These are phyloP conservation scores for Drosophila demipolita DNA, from an alignment of 2,888 invertebrate species.

Conservation along the genomic window DNA sequence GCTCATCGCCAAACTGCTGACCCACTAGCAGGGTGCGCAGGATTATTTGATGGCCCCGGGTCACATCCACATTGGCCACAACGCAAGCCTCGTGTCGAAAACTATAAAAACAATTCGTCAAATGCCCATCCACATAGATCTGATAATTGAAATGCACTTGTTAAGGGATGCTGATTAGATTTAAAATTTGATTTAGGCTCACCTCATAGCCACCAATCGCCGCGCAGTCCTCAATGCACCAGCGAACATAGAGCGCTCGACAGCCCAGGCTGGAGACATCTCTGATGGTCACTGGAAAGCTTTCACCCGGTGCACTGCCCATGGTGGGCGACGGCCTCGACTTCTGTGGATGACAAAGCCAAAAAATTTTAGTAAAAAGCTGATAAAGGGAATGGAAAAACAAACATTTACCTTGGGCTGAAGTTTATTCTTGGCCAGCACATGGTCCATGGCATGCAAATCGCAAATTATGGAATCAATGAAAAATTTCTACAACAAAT, in stretches of 20 bases:
- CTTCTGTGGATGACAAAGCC: slow-evolving; percentile 10
- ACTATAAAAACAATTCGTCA: slow-evolving; percentile 81
- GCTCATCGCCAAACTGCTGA: slow-evolving; percentile 52
- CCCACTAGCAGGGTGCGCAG: slow-evolving; percentile 75
- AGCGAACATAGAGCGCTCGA: slow-evolving; percentile 79
- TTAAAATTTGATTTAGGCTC: neutral
- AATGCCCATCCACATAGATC: slow-evolving; percentile 83
- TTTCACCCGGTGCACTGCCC: slow-evolving; percentile 46
- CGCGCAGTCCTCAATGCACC: slow-evolving; percentile 76
- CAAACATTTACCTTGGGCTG: slow-evolving; percentile 56
- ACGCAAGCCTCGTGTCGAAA: slow-evolving; percentile 80
- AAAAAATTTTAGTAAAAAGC: neutral
- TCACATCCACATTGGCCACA: slow-evolving; percentile 79
- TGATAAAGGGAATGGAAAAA: neutral
- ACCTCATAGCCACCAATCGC: slow-evolving; percentile 84
- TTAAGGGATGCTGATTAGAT: neutral
- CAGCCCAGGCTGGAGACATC: slow-evolving; percentile 75
- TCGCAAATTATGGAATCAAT: slow-evolving; percentile 81
- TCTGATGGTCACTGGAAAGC: slow-evolving; percentile 80
- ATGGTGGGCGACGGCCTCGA: slow-evolving; percentile 26
- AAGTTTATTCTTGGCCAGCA: slow-evolving; percentile 57
- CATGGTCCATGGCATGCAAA: slow-evolving; percentile 78
- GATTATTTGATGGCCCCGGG: slow-evolving; percentile 76
- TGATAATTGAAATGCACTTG: slow-evolving; percentile 24
- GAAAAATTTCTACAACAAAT: slow-evolving; percentile 74